Evolutionary conservation across 2,888 invertebrate species (phyloP).

Genomic region (Agonum fuliginosum): DNA sequence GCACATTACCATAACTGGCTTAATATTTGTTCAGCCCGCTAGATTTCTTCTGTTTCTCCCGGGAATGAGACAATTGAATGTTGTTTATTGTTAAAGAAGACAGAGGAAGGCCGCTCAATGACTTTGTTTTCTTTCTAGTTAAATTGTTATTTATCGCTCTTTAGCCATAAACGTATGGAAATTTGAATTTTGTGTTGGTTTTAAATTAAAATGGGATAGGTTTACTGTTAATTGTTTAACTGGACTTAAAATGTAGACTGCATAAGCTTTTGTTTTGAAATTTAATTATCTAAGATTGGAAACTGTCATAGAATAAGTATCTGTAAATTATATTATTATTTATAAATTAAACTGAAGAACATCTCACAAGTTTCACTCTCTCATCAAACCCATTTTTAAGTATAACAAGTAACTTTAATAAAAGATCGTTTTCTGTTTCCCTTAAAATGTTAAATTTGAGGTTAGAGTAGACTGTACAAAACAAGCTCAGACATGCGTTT

Average conservation of each 20-base stretch:
- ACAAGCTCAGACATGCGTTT: no score
- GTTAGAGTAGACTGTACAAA: no score
- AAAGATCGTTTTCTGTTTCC: no score
- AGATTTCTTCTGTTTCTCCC: conserved; percentile 7
- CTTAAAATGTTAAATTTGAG: no score
- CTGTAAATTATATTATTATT: conserved; percentile 3
- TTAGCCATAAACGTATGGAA: conserved; percentile 47
- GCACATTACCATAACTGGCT: conserved; percentile 57
- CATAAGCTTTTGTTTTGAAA: background rate
- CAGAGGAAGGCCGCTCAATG: background rate
- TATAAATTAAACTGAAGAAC: no score
- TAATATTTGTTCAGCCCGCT: conserved; percentile 48
- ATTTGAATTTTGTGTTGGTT: conserved; percentile 51
- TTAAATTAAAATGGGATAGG: conserved; percentile 52
- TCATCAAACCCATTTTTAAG: no score
- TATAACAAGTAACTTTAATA: no score
- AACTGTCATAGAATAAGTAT: background rate
- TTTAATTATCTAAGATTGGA: background rate
- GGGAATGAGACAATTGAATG: conserved; percentile 55
- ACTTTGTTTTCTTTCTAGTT: conserved; percentile 52
- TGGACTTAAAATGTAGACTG: background rate
- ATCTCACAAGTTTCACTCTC: no score
- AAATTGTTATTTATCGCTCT: conserved; percentile 47
- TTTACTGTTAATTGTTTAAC: conserved; percentile 10
- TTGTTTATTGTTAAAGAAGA: conserved; percentile 34